These are phyloP conservation scores for Mustela lutreola DNA, from an alignment of 2,113 vertebrate genomes.

Conservation along the genomic window DNA sequence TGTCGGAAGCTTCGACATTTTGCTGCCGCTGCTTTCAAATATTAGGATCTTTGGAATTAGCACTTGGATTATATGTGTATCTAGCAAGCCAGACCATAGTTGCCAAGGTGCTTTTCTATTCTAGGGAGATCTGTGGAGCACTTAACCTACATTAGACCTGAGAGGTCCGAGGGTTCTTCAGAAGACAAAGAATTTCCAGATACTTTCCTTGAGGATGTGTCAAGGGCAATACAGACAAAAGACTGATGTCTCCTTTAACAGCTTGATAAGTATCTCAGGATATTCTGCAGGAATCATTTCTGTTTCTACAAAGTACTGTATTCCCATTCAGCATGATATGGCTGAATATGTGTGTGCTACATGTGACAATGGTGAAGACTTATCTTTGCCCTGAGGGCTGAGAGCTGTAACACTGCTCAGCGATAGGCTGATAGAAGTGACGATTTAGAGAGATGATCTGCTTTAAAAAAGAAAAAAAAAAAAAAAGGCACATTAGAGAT, in stretches of 20 bases:
- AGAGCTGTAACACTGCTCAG: constrained; percentile 85
- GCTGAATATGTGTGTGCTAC: constrained; percentile 88
- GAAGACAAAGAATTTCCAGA: constrained; percentile 92
- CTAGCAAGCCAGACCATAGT: constrained; percentile 55
- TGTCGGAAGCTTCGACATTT: constrained; percentile 44
- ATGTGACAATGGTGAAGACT: constrained; percentile 90
- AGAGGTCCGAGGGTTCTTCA: constrained; percentile 89
- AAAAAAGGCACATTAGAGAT: constrained; percentile 87
- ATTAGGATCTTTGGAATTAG: constrained; percentile 37
- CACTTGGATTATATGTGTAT: constrained; percentile 79
- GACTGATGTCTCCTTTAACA: constrained; percentile 93
- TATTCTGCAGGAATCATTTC: constrained; percentile 89
- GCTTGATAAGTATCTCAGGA: constrained; percentile 92
- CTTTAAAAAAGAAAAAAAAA: constrained; percentile 72
- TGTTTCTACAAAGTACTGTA: constrained; percentile 88
- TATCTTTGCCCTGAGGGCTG: constrained; percentile 92
- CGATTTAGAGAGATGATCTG: constrained; percentile 87
- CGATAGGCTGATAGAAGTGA: constrained; percentile 88
- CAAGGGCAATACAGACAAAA: constrained; percentile 94
- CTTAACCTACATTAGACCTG: constrained; percentile 92
- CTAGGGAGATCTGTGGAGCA: constrained; percentile 87
- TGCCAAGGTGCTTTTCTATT: constrained; percentile 88
- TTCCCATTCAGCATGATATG: constrained; percentile 90
- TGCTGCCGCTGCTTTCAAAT: background rate
- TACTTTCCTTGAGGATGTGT: constrained; percentile 91